Conservation (phyloP, 2,113 vertebrate species). For the Menidia beryllina region DNA sequence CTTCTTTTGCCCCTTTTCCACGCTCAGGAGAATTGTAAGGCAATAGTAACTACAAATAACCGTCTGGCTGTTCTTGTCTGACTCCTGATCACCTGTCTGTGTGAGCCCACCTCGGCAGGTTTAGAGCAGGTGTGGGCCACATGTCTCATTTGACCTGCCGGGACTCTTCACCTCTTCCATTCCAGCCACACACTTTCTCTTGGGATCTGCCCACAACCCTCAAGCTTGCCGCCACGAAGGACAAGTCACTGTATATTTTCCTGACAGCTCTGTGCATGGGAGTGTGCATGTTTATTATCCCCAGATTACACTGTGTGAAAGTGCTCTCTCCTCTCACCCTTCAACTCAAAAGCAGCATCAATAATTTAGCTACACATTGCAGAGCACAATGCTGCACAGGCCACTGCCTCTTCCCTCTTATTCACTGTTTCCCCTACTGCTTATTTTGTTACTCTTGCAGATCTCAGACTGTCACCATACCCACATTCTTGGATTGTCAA, state of each 20-base stretch:
- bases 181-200: constrained; percentile 21
- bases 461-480: constrained; percentile 41
- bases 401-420: constrained; percentile 12
- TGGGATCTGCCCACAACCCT: constrained; percentile 13
- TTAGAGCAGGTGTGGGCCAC: constrained; percentile 64
- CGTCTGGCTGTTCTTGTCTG: constrained; percentile 19
- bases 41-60: constrained; percentile 35
- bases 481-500: constrained; percentile 31
- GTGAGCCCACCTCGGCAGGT: constrained; percentile 13
- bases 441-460: constrained; percentile 21
- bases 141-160: constrained; percentile 40
- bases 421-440: constrained; percentile 24
- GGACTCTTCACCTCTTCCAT: constrained; percentile 51
- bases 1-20: constrained; percentile 54
- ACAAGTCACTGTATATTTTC: not conserved
- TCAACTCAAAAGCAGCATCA: constrained; percentile 66
- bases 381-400: constrained; percentile 46
- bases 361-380: constrained; percentile 74
- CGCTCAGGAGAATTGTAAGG: constrained; percentile 34
- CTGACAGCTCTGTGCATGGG: constrained; percentile 20
- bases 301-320: constrained; percentile 31
- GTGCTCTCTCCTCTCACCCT: constrained; percentile 49
- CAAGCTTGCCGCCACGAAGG: constrained; percentile 1
- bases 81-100: constrained; percentile 11
- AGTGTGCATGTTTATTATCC: constrained; percentile 22